Evolutionary conservation across 2,113 vertebrate species (phyloP), one percentile per base, ranked within the genome.

Genomic region (Callionymus lyra): DNA sequence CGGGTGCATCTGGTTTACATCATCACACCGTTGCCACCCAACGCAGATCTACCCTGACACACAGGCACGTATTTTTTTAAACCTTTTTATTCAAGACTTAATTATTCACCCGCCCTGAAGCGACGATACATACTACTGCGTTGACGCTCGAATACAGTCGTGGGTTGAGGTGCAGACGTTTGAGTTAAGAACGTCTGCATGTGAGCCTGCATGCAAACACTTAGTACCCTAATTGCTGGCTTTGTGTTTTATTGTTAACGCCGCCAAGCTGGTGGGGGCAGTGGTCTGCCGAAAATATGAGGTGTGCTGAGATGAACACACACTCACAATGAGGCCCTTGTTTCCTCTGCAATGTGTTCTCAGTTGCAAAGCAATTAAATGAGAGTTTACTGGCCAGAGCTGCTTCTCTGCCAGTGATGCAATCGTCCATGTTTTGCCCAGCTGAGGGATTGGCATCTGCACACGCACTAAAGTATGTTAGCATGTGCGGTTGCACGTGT

Each of bases 361-460:
- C 70, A 70, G 72, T 80, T 80, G 77, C 63, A 73, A 61, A 49
- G 70, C 77, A 85, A 82, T 83, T 83, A 81, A 79, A 83, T 72
- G 57, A 56, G 40, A 56, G 63, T 81, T 82, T 83, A 77, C 74
- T 68, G 65, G 74, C 64, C 39, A 60, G 72, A 49, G 46, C 58
- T 54, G 36, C 54, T 68, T 64, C 72, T 65, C 52, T 56, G 51
- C 35, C 44, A 49, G 69, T 84, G 80, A 80, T 42, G 59, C 64
- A 76, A 77, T 56, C 38, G 52, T 60, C 16, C 33, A 54, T 63
- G 61, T 75, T 27, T 60, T 59, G 46, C 65, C 53, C 68, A 61
- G 50, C 65, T 64, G 56, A 62, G 57, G 47, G 68, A 65, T 43
- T 53, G 56, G 38, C 55, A 50, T 10, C 18, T 65, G 50, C 51